Percentiles rank a stretch among this genome's conserved stretches.
Conservation (phyloP, 2,113 vertebrate genomes). For the Cathartes aura region DNA sequence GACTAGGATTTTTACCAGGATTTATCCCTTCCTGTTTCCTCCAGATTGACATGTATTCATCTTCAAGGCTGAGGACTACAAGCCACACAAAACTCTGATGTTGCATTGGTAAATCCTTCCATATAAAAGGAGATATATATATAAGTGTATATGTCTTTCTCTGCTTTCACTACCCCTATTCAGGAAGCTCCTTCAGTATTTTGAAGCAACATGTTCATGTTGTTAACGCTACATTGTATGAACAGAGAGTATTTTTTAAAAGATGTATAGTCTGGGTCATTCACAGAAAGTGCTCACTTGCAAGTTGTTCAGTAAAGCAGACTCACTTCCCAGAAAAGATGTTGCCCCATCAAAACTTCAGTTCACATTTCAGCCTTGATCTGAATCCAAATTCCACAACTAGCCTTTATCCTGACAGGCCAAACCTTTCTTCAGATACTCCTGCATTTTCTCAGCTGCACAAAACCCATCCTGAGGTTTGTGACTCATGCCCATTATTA, state of each 20-base stretch:
- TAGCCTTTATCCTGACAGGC: neutral
- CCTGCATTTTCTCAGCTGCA: neutral
- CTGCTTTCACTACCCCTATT: neutral
- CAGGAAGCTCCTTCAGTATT: neutral
- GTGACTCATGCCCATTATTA: neutral
- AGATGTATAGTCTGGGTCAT: neutral
- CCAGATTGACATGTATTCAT: neutral
- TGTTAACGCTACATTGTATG: neutral
- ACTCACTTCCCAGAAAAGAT: constrained; percentile 5
- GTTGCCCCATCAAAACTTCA: neutral
- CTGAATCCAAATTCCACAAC: neutral
- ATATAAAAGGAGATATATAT: neutral
- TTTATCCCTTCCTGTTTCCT: constrained; percentile 16
- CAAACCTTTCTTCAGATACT: neutral
- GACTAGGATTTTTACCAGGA: constrained; percentile 13
- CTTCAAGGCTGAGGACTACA: neutral
- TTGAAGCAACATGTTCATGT: neutral
- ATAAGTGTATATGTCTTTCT: neutral
- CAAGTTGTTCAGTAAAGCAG: neutral
- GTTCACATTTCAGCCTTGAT: neutral
- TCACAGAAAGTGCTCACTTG: neutral
- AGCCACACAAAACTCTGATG: neutral
- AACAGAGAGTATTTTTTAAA: neutral
- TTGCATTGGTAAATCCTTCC: neutral
- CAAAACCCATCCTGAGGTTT: neutral